These are phyloP conservation scores for Agrypnia vestita DNA, from an alignment of 1,140 invertebrate genomes.

Conservation along the genomic window DNA sequence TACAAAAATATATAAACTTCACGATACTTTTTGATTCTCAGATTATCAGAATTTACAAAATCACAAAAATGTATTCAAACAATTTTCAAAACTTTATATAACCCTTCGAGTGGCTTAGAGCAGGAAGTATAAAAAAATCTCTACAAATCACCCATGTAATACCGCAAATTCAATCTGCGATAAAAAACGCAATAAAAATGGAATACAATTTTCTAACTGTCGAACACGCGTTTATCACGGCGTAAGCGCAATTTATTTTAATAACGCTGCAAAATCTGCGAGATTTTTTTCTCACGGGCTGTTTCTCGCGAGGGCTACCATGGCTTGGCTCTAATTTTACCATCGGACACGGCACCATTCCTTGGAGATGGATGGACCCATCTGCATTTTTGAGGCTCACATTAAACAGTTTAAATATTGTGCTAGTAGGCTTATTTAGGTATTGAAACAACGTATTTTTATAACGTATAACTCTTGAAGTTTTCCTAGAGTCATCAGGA, in stretches of 20 bases:
- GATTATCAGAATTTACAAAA: too few relatives aligned
- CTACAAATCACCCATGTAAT: slow-evolving; percentile 24
- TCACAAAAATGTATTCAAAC: too few relatives aligned
- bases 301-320: slow-evolving; percentile 3
- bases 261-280: slow-evolving; percentile 28
- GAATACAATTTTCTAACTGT: slow-evolving; percentile 30
- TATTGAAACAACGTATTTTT: too few relatives aligned
- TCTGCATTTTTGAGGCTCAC: too few relatives aligned
- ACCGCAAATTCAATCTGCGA: slow-evolving; percentile 24
- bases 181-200: slow-evolving; percentile 39
- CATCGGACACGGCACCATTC: neutral
- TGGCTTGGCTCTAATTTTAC: slow-evolving; percentile 5
- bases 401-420: too few relatives aligned
- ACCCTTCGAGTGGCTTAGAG: neutral
- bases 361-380: slow-evolving; percentile 21
- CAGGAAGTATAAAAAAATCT: neutral
- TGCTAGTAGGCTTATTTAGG: too few relatives aligned
- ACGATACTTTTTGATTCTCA: too few relatives aligned
- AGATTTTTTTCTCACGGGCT: slow-evolving; percentile 13
- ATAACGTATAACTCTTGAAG: too few relatives aligned
- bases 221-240: slow-evolving; percentile 28
- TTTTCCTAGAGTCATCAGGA: too few relatives aligned
- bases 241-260: slow-evolving; percentile 37
- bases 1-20: too few relatives aligned
- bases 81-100: too few relatives aligned